Evolutionary conservation across 2,113 vertebrate genomes (phyloP).

Genomic region (Piprites chloris): DNA sequence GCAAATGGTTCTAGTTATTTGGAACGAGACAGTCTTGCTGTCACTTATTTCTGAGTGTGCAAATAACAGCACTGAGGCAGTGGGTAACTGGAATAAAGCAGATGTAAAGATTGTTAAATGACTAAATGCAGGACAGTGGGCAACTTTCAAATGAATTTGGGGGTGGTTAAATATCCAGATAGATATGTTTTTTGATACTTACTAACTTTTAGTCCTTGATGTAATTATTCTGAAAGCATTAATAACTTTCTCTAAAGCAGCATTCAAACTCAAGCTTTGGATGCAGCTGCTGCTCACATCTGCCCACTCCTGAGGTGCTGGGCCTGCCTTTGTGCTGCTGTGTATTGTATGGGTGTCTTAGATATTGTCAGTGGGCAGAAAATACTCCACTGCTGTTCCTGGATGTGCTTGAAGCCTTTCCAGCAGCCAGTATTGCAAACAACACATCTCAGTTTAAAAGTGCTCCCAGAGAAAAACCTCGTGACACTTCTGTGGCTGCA

Average conservation of each 20-base stretch:
- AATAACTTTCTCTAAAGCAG: not conserved
- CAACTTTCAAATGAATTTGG: not conserved
- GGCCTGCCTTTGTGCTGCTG: not conserved
- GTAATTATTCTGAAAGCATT: not conserved
- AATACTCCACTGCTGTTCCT: not conserved
- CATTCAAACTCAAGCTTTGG: fast-evolving
- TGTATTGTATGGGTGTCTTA: not conserved
- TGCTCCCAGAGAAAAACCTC: not conserved
- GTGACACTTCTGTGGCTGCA: not conserved
- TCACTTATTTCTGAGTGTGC: not conserved
- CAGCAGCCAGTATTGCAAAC: not conserved
- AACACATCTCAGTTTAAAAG: not conserved
- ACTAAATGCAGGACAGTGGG: not conserved
- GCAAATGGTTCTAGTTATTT: constrained; percentile 32
- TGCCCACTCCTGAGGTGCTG: not conserved
- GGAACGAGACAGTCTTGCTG: not conserved
- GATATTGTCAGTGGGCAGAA: not conserved
- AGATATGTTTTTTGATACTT: not conserved
- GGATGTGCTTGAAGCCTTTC: not conserved
- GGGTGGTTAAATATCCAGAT: not conserved
- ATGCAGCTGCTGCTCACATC: not conserved
- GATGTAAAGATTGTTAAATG: not conserved
- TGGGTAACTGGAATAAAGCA: not conserved
- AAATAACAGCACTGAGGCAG: not conserved
- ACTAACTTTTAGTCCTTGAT: not conserved